phyloP scores from a whole-genome alignment of 2,113 vertebrate genomes.

The Phalacrocorax brasilianus region DNA sequence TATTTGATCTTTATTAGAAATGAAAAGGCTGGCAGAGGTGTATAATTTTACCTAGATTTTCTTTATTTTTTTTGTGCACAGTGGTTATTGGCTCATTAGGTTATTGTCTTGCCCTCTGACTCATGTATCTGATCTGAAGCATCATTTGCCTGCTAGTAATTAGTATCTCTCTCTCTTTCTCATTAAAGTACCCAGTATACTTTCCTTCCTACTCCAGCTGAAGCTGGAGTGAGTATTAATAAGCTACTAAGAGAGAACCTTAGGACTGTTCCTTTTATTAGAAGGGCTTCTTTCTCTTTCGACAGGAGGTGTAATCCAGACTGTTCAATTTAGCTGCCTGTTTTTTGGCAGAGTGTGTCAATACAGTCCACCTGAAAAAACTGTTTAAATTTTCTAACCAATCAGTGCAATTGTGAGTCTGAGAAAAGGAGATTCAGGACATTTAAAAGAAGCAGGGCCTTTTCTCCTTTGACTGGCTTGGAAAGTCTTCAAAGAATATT shows the following conservation, averaged over 20 bases:
- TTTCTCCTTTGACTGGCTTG: not conserved
- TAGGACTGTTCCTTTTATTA: not conserved
- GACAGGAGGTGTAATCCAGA: not conserved
- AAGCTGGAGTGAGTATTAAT: not conserved
- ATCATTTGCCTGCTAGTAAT: not conserved
- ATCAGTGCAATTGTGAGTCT: not conserved
- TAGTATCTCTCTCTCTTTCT: not conserved
- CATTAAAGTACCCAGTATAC: not conserved
- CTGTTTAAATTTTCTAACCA: not conserved
- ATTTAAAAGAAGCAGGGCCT: not conserved
- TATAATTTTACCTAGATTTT: not conserved
- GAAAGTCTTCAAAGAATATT: not conserved
- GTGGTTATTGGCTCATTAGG: not conserved
- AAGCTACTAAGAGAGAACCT: not conserved
- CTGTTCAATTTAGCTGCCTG: not conserved
- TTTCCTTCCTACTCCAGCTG: not conserved
- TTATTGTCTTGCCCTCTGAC: not conserved
- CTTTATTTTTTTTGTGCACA: not conserved
- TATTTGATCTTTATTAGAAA: not conserved
- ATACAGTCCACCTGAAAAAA: not conserved
- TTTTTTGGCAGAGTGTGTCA: not conserved
- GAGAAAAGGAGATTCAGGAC: not conserved
- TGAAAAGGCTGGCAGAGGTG: not conserved
- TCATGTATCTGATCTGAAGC: not conserved
- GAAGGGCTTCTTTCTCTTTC: not conserved